Conservation (phyloP, 2,888 invertebrate species). For the Slavum lentiscoides region DNA sequence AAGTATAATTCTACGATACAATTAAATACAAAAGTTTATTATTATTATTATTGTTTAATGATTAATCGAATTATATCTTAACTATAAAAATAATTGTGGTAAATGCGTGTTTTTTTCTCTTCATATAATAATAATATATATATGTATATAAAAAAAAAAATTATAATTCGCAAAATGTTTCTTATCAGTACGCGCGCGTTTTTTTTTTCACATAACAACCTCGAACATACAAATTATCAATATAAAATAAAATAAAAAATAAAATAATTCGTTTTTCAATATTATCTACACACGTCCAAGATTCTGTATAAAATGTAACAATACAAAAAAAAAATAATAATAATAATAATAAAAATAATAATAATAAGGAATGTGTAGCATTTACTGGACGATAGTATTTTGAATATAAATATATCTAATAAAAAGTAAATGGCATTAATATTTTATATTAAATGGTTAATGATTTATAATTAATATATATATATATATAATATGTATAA, state of each 20-base stretch:
- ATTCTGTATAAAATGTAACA: conserved; percentile 47
- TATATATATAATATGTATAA: conserved; percentile 2
- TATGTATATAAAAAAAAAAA: conserved; percentile 35
- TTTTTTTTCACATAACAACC: conserved; percentile 34
- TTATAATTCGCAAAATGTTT: conserved; percentile 19
- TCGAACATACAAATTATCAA: conserved; percentile 29
- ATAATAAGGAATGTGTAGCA: conserved; percentile 50
- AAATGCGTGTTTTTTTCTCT: conserved; percentile 26
- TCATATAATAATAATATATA: conserved; percentile 32
- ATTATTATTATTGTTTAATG: conserved; percentile 35
- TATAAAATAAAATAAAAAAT: conserved; percentile 45
- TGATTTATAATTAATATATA: conserved; percentile 42
- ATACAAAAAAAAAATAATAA: conserved; percentile 38
- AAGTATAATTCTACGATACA: neutral
- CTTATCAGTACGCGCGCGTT: neutral
- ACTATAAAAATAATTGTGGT: conserved; percentile 50
- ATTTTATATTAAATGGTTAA: conserved; percentile 44
- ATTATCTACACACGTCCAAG: conserved; percentile 29
- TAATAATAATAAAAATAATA: conserved; percentile 44
- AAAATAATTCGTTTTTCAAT: conserved; percentile 34
- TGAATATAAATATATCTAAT: conserved; percentile 34
- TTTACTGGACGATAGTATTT: conserved; percentile 28
- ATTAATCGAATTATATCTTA: conserved; percentile 44
- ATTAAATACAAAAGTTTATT: neutral
- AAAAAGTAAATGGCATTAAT: conserved; percentile 52